Evolutionary conservation across 2,797 vertebrate species (phyloP).

Genomic region (Falco columbarius): DNA sequence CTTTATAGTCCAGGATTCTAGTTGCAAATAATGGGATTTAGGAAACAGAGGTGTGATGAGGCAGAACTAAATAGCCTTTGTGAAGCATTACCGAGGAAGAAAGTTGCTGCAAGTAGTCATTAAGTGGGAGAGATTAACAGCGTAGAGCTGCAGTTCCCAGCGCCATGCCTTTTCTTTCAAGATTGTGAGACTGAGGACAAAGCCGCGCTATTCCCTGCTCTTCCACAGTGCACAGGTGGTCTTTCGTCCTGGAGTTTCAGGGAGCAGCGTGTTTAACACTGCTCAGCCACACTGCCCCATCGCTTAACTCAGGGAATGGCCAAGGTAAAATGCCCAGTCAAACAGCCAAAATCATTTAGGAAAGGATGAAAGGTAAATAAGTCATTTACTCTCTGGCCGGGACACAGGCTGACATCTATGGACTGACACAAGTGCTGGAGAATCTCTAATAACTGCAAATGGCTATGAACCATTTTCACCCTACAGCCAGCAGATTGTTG

Average conservation of each 20-base stretch:
- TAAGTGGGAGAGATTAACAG: slow-evolving; percentile 10
- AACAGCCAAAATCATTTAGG: background rate
- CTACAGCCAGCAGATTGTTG: background rate
- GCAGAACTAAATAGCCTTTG: slow-evolving; percentile 40
- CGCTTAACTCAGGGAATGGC: background rate
- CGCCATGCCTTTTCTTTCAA: background rate
- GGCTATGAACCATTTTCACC: background rate
- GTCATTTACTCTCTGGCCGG: background rate
- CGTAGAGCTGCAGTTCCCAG: background rate
- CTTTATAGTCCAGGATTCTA: background rate
- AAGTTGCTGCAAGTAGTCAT: background rate
- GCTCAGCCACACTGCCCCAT: background rate
- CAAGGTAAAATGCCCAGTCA: background rate
- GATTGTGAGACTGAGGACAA: background rate
- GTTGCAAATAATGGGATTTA: slow-evolving; percentile 23
- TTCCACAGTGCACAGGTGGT: background rate
- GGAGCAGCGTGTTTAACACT: background rate
- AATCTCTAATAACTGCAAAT: background rate
- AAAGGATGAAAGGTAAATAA: background rate
- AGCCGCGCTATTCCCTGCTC: background rate
- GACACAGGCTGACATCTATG: background rate
- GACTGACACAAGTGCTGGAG: background rate
- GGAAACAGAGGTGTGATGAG: slow-evolving; percentile 10
- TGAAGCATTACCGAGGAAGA: background rate
- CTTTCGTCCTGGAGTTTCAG: background rate